Base-by-base conservation (phyloP, 2,888 invertebrate species). In the Ariolimax columbianus region DNA sequence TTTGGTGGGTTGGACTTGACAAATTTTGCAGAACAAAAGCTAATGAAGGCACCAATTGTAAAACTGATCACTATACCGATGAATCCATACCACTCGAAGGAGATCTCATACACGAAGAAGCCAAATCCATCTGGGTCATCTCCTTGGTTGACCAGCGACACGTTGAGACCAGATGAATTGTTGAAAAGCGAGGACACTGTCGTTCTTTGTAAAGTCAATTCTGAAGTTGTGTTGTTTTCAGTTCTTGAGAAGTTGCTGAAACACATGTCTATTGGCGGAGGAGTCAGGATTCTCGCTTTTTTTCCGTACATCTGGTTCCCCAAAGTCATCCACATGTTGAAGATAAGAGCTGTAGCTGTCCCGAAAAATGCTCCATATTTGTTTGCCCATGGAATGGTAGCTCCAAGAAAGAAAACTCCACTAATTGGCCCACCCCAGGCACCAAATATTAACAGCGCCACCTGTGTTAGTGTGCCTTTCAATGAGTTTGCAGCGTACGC, bases 321-420 rank as follows among this genome's bases (percentile, higher is more conserved):
- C 7, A 87, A n/a, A 19, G 73, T 73, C 11, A 84, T 51, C 84
- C 82, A 84, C 26, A 87, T 26, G 73, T 77, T 87, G 82, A 87
- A 36, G 3, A 26, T 40, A 23, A 85, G 70, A 40, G 77, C 80
- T 19, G 78, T n/a, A 30, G 73, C 23, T 11, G n/a, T 51, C 2
- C 85, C 87, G 17, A 36, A 36, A 6, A 77, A 23, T 2, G 87
- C 87, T 0, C 85, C 87, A 47, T 78, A 85, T 77, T 85, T 87
- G 79, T 87, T 85, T 26, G 66, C 83, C 80, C 82, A 89, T 47
- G 90, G 90, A 77, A 90, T 87, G 17, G 84, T 59, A 14, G 88
- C 90, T 14, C 89, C 91, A 1, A 90, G 87, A 33, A 89, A 85
- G 55, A 91, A 88, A 33, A 90, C 86, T 9, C 90, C 91, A 4